Conservation (phyloP, 2,888 invertebrate species). For the Galerucella calmariensis region DNA sequence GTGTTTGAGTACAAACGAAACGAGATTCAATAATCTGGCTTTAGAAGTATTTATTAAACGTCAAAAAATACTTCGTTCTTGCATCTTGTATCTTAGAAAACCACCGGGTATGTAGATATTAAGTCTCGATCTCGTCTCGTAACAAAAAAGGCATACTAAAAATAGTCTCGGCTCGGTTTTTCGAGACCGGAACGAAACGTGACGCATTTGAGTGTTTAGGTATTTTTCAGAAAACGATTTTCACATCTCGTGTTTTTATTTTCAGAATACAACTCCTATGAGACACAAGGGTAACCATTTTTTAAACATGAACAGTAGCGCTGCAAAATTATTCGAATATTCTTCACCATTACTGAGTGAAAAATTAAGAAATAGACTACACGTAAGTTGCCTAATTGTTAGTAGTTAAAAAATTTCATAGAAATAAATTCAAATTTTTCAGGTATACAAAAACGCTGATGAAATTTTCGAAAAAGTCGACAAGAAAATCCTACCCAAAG, state of each 20-base stretch:
- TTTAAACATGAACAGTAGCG: conserved; percentile 84
- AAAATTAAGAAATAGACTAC: conserved; percentile 83
- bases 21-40: too few species aligned
- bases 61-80: too few species aligned
- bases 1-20: too few species aligned
- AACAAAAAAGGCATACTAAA: too few species aligned
- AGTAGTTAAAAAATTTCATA: neutral
- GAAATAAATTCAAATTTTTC: conserved; percentile 44
- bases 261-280: conserved; percentile 89
- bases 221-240: too few species aligned
- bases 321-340: conserved; percentile 85
- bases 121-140: too few species aligned
- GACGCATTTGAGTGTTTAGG: too few species aligned
- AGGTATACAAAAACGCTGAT: conserved; percentile 80
- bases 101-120: too few species aligned
- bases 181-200: too few species aligned
- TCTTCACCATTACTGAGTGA: conserved; percentile 84
- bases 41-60: too few species aligned
- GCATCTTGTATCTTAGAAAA: too few species aligned
- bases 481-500: conserved; percentile 82
- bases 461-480: conserved; percentile 79
- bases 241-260: conserved; percentile 46
- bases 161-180: too few species aligned
- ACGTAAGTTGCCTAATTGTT: conserved; percentile 69
- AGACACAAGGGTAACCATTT: conserved; percentile 90